Base-by-base conservation (phyloP, 2,113 vertebrate genomes). In the Pluvianellus socialis region DNA sequence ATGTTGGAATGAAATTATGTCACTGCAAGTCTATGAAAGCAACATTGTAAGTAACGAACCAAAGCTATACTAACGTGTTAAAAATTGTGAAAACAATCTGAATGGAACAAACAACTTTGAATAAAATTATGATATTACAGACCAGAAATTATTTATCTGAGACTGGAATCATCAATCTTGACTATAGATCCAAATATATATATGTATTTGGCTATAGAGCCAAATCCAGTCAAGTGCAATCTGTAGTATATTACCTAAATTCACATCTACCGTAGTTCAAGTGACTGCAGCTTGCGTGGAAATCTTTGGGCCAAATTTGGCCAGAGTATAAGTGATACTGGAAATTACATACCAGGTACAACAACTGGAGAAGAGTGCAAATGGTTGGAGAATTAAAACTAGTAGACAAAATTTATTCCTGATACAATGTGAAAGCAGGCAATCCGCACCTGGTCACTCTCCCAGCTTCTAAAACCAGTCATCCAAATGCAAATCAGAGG, bases 1-100 rank as follows among this genome's bases (percentile, higher is more conserved):
- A 27, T 2, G 6, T 2, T 94, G 95, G 96, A 97, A 96, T 97
- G 95, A 92, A 94, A 87, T 95, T 9, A 96, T 32, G 77, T 94
- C 96, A 96, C 73, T 91, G 58, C 44, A 75, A 76, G 79, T 73
- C 49, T 73, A 87, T 95, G 95, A 96, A 96, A 91, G 77, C 73
- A 89, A 79, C 70, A 62, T 15, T 82, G 83, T 87, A 88, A 94
- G 80, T 56, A 87, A 92, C 0, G 24, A 91, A 61, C 49, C 62
- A 65, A 89, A 90, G 49, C 35, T 65, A 84, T 5, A 72, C 18
- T 65, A 72, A 81, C 3, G 68, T 75, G 84, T 70, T 67, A 58
- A 62, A 88, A 89, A 72, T 7, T 7, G 52, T 61, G 66, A 79
- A 91, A 94, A 80, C 12, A 9, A 52, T 38, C 49, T 32, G 14